These are phyloP conservation scores for Minunthozetes semirufus DNA, from an alignment of 2,888 invertebrate species.

Conservation along the genomic window DNA sequence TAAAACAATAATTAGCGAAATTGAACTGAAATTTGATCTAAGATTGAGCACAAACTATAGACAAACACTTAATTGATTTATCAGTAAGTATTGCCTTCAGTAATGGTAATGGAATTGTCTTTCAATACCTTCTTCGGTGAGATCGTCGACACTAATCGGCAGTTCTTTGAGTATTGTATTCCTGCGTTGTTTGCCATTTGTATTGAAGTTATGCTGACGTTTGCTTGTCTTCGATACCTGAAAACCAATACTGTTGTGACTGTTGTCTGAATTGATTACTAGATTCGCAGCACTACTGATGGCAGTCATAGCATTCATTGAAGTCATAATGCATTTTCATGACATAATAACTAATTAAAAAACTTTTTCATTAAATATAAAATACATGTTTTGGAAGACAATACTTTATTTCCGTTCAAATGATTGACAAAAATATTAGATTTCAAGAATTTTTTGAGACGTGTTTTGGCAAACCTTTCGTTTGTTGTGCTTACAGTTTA, in stretches of 20 bases:
- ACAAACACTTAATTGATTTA: neutral
- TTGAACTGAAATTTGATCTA: neutral
- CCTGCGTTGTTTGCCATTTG: slow-evolving; percentile 10
- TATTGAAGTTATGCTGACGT: slow-evolving; percentile 11
- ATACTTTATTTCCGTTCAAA: neutral
- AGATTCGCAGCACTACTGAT: too few relatives aligned
- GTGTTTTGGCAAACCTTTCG: slow-evolving; percentile 8
- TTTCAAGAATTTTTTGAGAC: neutral
- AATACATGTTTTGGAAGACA: neutral
- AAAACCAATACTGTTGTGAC: neutral
- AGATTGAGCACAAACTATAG: neutral
- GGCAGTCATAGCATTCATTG: neutral
- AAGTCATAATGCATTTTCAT: slow-evolving; percentile 18
- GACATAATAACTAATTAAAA: neutral
- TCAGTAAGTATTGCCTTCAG: too few relatives aligned
- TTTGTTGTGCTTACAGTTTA: neutral
- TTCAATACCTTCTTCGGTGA: slow-evolving; percentile 36
- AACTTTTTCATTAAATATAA: neutral
- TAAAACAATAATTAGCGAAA: too few relatives aligned
- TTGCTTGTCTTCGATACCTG: neutral
- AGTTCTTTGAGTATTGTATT: slow-evolving; percentile 35
- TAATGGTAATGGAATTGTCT: neutral
- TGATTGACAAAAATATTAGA: neutral
- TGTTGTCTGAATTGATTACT: neutral
- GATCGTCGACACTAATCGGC: slow-evolving; percentile 26